These are phyloP conservation scores for Pomatorhinus ruficollis DNA, from an alignment of 2,113 vertebrate species.

Conservation along the genomic window DNA sequence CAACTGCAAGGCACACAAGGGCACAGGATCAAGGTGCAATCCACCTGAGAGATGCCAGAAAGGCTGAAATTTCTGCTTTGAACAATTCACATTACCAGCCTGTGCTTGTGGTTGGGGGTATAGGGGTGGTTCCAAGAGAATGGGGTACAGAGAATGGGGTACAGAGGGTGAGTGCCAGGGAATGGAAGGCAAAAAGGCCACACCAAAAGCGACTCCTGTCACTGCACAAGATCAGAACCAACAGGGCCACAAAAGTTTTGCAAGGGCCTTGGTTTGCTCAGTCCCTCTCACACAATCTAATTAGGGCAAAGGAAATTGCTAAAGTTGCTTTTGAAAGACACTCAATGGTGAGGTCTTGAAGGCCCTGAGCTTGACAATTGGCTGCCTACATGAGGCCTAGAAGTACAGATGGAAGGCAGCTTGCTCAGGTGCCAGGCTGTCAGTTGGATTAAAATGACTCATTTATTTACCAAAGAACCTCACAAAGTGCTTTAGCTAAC, in stretches of 20 bases:
- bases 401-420: conserved; percentile 99
- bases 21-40: neutral
- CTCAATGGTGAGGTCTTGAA: conserved; percentile 69
- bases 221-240: neutral
- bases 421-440: conserved; percentile 98
- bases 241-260: neutral
- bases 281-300: conserved; percentile 54
- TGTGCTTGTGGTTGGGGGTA: too few species aligned
- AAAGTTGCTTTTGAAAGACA: conserved; percentile 79
- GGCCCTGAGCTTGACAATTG: conserved; percentile 75
- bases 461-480: conserved; percentile 99
- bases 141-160: neutral
- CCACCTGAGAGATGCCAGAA: neutral
- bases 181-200: neutral
- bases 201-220: fast-evolving
- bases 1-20: neutral
- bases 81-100: neutral
- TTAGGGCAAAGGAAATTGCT: conserved; percentile 68
- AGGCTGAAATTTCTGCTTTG: neutral
- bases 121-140: neutral
- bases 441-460: conserved; percentile 99
- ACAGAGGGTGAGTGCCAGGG: neutral
- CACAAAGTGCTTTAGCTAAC: conserved; percentile 94
- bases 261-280: neutral
- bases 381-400: conserved; percentile 77